Conservation (phyloP, 2,888 invertebrate species). For the Lithophane semibrunnea region DNA sequence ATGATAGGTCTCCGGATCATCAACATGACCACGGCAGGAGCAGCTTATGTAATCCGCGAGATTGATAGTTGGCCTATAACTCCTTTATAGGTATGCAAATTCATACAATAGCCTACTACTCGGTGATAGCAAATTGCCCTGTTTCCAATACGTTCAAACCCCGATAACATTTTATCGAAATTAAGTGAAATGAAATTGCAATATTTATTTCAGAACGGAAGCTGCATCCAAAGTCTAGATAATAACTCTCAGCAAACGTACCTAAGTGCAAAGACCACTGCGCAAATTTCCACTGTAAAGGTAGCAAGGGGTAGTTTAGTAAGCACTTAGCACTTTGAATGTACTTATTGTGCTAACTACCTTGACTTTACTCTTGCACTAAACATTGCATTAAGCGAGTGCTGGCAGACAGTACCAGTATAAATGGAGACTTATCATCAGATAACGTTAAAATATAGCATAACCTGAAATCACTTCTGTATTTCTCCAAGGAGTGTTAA, state of each 20-base stretch:
- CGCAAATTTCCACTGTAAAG: constrained; percentile 39
- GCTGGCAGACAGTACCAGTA: neutral
- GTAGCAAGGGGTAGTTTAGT: constrained; percentile 24
- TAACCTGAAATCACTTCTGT: neutral
- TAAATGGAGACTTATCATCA: neutral
- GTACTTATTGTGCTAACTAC: constrained; percentile 26
- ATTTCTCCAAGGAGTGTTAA: neutral
- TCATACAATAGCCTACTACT: neutral
- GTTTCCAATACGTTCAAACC: constrained; percentile 1
- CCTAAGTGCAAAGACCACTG: constrained; percentile 24
- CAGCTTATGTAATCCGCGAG: neutral
- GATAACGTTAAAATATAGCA: neutral
- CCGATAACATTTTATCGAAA: constrained; percentile 13
- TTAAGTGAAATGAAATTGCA: constrained; percentile 22
- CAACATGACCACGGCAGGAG: neutral
- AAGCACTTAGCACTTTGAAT: constrained; percentile 32
- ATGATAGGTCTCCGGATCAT: neutral
- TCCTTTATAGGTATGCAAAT: neutral
- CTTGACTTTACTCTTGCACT: constrained; percentile 12
- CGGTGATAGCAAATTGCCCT: constrained; percentile 7
- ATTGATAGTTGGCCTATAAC: neutral
- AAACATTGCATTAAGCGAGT: neutral
- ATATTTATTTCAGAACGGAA: constrained; percentile 10
- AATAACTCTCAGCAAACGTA: constrained; percentile 34
- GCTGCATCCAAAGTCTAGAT: neutral